A percentile compares a stretch with the other conserved stretches of the same genome.
phyloP scores from a whole-genome alignment of 2,797 vertebrate genomes.

The Gambelia wislizenii region DNA sequence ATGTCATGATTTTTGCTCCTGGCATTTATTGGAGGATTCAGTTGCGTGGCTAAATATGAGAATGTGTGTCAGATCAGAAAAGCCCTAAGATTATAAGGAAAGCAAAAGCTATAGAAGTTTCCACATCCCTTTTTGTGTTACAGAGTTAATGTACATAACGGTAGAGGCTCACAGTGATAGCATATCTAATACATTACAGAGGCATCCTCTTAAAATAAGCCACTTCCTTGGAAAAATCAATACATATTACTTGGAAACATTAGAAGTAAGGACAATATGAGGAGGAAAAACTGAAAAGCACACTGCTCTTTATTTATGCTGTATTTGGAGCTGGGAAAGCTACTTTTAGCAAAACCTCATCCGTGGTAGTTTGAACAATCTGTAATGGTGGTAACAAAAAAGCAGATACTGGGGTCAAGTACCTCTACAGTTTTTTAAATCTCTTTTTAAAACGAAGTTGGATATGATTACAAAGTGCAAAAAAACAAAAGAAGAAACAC shows the following conservation, averaged over 20 bases:
- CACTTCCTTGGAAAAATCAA: conserved; percentile 11
- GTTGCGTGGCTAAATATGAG: conserved; percentile 82
- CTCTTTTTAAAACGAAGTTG: no score
- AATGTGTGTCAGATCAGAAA: conserved; percentile 51
- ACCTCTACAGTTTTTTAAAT: no score
- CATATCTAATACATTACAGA: not conserved
- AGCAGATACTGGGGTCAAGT: conserved; percentile 3
- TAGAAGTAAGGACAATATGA: not conserved
- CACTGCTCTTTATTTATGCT: not conserved
- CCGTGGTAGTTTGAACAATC: not conserved
- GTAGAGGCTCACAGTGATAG: conserved; percentile 1
- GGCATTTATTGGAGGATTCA: conserved; percentile 74
- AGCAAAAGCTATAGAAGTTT: conserved; percentile 29
- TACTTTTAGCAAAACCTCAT: not conserved
- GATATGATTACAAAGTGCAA: no score
- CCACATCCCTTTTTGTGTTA: conserved; percentile 40
- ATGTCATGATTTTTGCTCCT: conserved; percentile 79
- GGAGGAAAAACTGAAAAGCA: conserved; percentile 18
- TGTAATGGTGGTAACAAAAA: not conserved
- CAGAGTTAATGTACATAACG: conserved; percentile 37
- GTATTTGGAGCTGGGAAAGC: conserved; percentile 28
- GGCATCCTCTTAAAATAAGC: conserved; percentile 16
- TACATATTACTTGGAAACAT: not conserved
- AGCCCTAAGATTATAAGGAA: conserved; percentile 59
- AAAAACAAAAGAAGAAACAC: no score